These are phyloP conservation scores for Willisornis vidua DNA, from an alignment of 2,113 vertebrate species.

Conservation along the genomic window DNA sequence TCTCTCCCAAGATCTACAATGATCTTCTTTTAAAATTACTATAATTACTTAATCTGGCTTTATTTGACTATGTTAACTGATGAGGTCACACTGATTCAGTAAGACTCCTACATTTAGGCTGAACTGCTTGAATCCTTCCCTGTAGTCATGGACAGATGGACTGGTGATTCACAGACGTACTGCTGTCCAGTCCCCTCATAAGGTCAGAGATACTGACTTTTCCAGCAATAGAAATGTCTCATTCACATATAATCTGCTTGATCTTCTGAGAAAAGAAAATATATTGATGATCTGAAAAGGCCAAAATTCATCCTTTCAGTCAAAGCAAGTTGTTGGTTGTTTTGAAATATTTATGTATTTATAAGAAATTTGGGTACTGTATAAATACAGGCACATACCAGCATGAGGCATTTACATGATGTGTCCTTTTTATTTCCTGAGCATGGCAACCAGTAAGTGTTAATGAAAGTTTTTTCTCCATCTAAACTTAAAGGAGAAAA, in stretches of 20 bases:
- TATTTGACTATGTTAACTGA: background rate
- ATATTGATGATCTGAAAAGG: background rate
- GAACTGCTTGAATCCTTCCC: background rate
- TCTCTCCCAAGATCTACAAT: background rate
- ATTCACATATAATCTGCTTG: background rate
- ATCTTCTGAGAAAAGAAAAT: background rate
- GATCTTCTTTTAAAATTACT: background rate
- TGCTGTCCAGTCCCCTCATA: background rate
- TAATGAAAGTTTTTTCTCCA: background rate
- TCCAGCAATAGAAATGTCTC: background rate
- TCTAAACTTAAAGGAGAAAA: background rate
- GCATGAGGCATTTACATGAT: background rate
- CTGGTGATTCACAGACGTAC: background rate
- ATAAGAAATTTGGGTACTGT: background rate
- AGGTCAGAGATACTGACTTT: background rate
- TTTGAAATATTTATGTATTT: background rate
- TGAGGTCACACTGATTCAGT: background rate
- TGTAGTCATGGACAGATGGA: background rate
- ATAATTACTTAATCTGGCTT: background rate
- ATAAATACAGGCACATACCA: background rate
- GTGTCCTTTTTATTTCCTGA: background rate
- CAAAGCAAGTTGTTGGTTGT: background rate
- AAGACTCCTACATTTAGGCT: background rate
- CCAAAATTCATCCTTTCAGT: background rate
- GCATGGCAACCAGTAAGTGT: background rate